Base-by-base conservation (phyloP, 2,888 invertebrate species). In the Xestia rhomboidea region DNA sequence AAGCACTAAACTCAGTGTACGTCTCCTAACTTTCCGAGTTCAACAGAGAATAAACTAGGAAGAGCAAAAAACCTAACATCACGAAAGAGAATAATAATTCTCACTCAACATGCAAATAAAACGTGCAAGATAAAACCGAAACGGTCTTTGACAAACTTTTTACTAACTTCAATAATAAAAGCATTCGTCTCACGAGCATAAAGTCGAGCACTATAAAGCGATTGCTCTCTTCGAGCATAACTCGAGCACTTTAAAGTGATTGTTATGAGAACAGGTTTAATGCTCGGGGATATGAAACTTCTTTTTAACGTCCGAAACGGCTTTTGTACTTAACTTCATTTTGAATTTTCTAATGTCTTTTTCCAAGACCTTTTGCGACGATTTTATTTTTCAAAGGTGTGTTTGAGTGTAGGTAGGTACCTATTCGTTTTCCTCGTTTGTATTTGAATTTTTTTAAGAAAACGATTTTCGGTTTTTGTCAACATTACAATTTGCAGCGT, bases 131-230 rank as follows among this genome's bases (percentile, higher is more conserved):
- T 84, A 86, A 84, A 86, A 79, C 74, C 86, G 63, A 72, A 73
- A 79, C 70, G 72, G 79, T 84, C 83, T 84, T 75, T 75, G 86
- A 86, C 76, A 80, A 87, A 86, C 76, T 86, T 87, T 87, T 85
- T 83, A 85, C 74, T 64, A 86, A 86, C 68, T 88, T 88, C 75
- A 76, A 73, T 78, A 78, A 85, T 83, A 79, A 86, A 87, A 86
- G 86, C 86, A 86, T 88, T 83, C 81, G 78, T 81, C 81, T 88
- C 68, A 77, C 76, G 77, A 88, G 86, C 86, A 67, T 86, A 85
- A 85, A 80, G 68, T 85, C 68, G 78, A 83, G 74, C 78, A 86
- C 81, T 74, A 73, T 87, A 83, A 88, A 88, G 84, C 76, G 83
- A 86, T 86, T 81, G 73, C 79, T 78, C 83, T 67, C 72, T 82